Evolutionary conservation across 2,888 invertebrate genomes (phyloP).

Genomic region (Hymenopus coronatus): DNA sequence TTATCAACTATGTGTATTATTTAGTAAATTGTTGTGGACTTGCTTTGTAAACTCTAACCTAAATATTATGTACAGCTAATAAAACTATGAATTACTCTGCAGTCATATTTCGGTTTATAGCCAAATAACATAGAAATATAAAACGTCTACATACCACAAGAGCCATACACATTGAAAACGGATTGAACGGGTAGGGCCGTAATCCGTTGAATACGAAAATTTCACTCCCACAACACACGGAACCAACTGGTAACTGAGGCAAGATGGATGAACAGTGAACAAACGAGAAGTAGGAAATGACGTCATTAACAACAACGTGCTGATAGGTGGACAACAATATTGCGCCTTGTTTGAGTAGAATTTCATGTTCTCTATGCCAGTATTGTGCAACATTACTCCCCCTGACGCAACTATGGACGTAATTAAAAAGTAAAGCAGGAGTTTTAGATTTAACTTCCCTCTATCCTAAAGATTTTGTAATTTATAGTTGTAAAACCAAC

Average conservation of each 20-base stretch:
- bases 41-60: not conserved
- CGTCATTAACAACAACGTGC: not conserved
- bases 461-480: too few species aligned
- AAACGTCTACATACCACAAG: constrained; percentile 65
- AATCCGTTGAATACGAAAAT: constrained; percentile 23
- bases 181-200: constrained; percentile 37
- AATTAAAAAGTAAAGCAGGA: too few species aligned
- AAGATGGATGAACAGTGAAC: constrained; percentile 25
- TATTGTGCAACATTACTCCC: not conserved
- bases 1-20: too few species aligned
- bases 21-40: not conserved
- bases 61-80: not conserved
- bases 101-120: not conserved
- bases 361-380: not conserved
- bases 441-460: too few species aligned
- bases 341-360: not conserved
- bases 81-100: not conserved
- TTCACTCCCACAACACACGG: constrained; percentile 24
- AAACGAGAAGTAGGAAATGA: constrained; percentile 9
- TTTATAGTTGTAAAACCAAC: too few species aligned
- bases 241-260: constrained; percentile 29
- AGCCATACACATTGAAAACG: constrained; percentile 83
- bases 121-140: not conserved
- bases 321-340: not conserved
- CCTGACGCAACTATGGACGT: too few species aligned